phyloP scores from a whole-genome alignment of 2,888 invertebrate genomes.

The Drosophila paranaensis region DNA sequence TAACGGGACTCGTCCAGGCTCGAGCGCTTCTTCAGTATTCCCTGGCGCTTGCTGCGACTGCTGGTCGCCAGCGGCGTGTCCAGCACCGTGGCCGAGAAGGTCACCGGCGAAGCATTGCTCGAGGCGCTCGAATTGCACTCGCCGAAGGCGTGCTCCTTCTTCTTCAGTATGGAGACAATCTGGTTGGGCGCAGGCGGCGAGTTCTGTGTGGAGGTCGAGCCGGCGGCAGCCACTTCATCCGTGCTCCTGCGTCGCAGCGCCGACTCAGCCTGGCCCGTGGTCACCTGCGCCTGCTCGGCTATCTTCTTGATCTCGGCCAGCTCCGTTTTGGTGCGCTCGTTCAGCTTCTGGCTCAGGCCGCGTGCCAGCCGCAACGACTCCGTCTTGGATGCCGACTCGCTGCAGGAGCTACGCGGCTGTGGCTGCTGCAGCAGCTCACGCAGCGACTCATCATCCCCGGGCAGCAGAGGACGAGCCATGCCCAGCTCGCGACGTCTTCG shows the following conservation, averaged over 20 bases:
- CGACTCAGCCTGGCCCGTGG: conserved; percentile 15
- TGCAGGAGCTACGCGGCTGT: conserved; percentile 68
- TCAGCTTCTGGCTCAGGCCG: conserved; percentile 81
- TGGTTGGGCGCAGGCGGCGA: conserved; percentile 85
- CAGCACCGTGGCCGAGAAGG: conserved; percentile 91
- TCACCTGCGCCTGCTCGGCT: conserved; percentile 75
- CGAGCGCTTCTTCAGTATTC: conserved; percentile 93
- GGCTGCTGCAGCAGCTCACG: conserved; percentile 80
- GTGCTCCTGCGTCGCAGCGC: conserved; percentile 82
- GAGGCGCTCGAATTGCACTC: conserved; percentile 85
- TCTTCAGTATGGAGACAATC: conserved; percentile 89
- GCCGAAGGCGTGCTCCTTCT: conserved; percentile 86
- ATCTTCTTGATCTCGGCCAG: conserved; percentile 84
- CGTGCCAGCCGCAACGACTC: conserved; percentile 63
- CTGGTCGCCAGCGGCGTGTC: conserved; percentile 86
- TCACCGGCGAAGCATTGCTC: conserved; percentile 89
- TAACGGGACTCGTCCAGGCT: conserved; percentile 90
- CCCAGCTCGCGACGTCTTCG: conserved; percentile 84
- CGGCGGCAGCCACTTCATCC: conserved; percentile 80
- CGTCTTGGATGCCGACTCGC: conserved; percentile 61
- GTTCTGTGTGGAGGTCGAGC: conserved; percentile 35
- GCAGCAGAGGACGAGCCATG: conserved; percentile 82
- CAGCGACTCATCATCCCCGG: conserved; percentile 79
- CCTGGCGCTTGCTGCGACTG: conserved; percentile 87
- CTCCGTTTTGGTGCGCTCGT: conserved; percentile 83